phyloP scores from a whole-genome alignment of 2,113 vertebrate species.

The Pteruthius melanotis region DNA sequence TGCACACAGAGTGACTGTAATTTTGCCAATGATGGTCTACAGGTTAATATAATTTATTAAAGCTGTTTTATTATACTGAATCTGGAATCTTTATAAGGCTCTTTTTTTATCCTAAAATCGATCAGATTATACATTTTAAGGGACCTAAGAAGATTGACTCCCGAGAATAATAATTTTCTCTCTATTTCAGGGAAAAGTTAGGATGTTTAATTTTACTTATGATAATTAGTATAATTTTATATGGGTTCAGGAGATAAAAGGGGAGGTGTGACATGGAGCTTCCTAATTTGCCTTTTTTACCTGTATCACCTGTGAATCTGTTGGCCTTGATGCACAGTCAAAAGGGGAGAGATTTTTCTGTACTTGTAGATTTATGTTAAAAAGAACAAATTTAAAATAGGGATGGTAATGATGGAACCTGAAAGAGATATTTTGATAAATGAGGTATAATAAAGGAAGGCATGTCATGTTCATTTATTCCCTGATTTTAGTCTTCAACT shows the following conservation, averaged over 20 bases:
- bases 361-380: background rate
- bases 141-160: background rate
- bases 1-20: background rate
- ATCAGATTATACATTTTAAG: background rate
- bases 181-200: background rate
- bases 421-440: background rate
- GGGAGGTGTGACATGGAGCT: background rate
- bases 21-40: background rate
- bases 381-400: slow-evolving; percentile 3
- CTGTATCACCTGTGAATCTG: background rate
- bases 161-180: background rate
- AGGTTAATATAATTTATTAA: background rate
- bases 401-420: background rate
- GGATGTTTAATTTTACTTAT: background rate
- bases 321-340: background rate
- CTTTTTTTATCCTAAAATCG: background rate
- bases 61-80: background rate
- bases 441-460: background rate
- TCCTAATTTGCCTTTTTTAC: slow-evolving; percentile 32
- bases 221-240: background rate
- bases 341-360: background rate
- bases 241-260: background rate
- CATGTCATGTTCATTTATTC: background rate
- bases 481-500: background rate
- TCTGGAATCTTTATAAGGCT: background rate